Evolutionary conservation across 2,888 invertebrate species (phyloP), one percentile per base, ranked within the genome.

Genomic region (Eucera pruinosa): DNA sequence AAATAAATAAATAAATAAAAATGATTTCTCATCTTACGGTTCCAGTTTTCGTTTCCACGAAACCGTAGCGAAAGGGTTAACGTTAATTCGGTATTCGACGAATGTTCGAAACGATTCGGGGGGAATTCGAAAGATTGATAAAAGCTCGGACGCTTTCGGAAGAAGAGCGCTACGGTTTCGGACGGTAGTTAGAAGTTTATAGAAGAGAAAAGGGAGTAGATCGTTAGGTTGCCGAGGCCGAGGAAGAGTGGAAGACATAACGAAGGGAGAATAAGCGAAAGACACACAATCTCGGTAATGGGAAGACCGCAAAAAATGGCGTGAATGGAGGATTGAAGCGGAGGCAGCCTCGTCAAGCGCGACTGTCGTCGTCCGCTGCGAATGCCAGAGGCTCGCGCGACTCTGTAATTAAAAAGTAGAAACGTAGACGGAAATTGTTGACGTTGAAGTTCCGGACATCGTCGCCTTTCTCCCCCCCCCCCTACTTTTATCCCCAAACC

Each of bases 341-440:
- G 69, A 66, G 69, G 57, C 47, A 39, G 72, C 30, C 67, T 58
- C 69, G 66, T 65, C 69, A 58, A 76, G 75, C 66, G 60, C 33
- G 71, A 52, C 47, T 65, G 54, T 57, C 67, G 52, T 39, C 66
- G 66, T 58, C 45, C 65, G 54, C 60, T 48, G 43, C 73, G 55
- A 55, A 48, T 58, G 69, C 54, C 76, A 58, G 47, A 30, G 52
- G 65, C 50, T 36, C 41, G 20, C 69, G 62, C 75, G 76, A 65
- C 73, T 68, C 72, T 62, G 78, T 84, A 84, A 84, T 84, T 84
- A 84, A 84, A 84, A 84, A 84, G 80, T 84, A 74, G 80, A 78
- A 84, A 84, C 71, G 78, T 84, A 76, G 84, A 78, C 84, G 78
- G 84, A 84, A 84, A 84, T 84, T 82, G 84, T 84, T 82, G 81